Conservation (phyloP, 1,140 invertebrate genomes). For the Pseudomyrmex dendroicus region DNA sequence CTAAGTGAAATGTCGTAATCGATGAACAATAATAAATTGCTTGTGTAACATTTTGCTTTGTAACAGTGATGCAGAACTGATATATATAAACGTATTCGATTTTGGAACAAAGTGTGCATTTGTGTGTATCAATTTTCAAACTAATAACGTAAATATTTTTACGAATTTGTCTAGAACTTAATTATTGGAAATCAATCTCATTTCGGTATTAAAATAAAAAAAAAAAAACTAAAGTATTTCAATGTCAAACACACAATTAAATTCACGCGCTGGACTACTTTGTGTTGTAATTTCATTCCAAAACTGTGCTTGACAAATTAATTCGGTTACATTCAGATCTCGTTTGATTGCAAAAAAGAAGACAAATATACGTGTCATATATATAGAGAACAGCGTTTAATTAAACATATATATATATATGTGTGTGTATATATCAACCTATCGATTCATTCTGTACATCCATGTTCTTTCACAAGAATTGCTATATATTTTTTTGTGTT, state of each 20-base stretch:
- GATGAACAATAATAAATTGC: not conserved
- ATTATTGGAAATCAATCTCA: not conserved
- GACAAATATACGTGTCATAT: not conserved
- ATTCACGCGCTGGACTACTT: not conserved
- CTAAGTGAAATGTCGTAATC: slow-evolving; percentile 11
- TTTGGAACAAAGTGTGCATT: not conserved
- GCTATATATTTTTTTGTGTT: no score
- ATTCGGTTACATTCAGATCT: not conserved
- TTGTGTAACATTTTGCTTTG: not conserved
- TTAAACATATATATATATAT: no score
- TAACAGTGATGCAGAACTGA: not conserved
- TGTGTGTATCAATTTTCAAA: not conserved
- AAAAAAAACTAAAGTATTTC: not conserved
- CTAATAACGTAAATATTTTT: not conserved
- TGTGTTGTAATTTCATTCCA: slow-evolving; percentile 14
- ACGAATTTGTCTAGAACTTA: slow-evolving; percentile 14
- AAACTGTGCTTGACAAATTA: not conserved
- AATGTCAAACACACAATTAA: not conserved
- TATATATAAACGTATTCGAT: not conserved
- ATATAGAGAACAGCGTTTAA: no score
- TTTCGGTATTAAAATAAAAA: not conserved
- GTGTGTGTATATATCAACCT: no score
- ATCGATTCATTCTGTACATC: no score
- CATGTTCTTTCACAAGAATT: no score
- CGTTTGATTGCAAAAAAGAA: not conserved